Evolutionary conservation across 2,888 invertebrate species (phyloP).

Genomic region (Limnephilus marmoratus): DNA sequence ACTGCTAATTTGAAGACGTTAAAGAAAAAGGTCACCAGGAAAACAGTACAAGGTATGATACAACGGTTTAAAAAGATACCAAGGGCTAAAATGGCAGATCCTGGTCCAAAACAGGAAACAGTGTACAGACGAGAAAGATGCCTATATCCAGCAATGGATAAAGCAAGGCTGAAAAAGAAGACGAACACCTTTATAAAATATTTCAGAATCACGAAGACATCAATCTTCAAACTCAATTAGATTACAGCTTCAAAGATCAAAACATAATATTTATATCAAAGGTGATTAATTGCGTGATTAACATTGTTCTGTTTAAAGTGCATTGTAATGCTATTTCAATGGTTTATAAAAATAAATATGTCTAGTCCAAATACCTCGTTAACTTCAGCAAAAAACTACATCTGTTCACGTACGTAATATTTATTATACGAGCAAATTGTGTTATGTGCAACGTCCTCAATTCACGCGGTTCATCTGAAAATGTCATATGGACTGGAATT

Average conservation of each 20-base stretch:
- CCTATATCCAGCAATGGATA: not conserved
- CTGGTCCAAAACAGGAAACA: not conserved
- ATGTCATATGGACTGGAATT: constrained; percentile 45
- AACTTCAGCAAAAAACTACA: not conserved
- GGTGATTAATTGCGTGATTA: not conserved
- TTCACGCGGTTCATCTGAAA: constrained; percentile 43
- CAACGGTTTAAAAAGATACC: not conserved
- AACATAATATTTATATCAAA: not conserved
- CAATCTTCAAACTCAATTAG: not conserved
- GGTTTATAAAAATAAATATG: not conserved
- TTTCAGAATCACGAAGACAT: not conserved
- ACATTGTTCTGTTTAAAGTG: not conserved
- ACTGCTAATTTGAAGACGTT: not conserved
- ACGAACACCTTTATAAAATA: not conserved
- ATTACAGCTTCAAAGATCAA: not conserved
- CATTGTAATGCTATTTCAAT: not conserved
- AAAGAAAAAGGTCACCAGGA: not conserved
- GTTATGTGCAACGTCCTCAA: constrained; percentile 16
- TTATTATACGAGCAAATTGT: not conserved
- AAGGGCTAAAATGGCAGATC: not conserved
- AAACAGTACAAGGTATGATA: not conserved
- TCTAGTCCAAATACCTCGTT: not conserved
- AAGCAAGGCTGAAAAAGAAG: not conserved
- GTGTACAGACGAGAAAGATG: not conserved
- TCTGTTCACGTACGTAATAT: not conserved